These are phyloP conservation scores for Chymomyza procnemis DNA, from an alignment of 2,888 invertebrate species.

Conservation along the genomic window DNA sequence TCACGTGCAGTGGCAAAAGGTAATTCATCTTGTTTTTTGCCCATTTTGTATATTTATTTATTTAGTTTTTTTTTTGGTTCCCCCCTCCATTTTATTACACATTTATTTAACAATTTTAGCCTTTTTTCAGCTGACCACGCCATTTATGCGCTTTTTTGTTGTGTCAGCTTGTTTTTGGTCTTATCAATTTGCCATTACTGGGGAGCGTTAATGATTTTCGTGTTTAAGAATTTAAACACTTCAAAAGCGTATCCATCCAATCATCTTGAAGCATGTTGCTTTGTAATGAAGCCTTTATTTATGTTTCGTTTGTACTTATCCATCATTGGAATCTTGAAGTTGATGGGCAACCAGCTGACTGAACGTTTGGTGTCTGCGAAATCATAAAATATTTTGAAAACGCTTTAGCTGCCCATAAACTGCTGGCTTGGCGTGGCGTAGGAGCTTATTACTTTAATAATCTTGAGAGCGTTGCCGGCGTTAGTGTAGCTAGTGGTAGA, in stretches of 20 bases:
- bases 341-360: not conserved
- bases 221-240: not conserved
- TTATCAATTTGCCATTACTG: constrained; percentile 37
- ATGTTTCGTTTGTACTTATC: not conserved
- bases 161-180: not conserved
- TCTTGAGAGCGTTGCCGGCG: too few relatives aligned
- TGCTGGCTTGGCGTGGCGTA: too few relatives aligned
- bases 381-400: too few relatives aligned
- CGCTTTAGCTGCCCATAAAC: too few relatives aligned
- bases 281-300: not conserved
- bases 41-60: constrained; percentile 40
- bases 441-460: too few relatives aligned
- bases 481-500: too few relatives aligned
- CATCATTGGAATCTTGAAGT: not conserved
- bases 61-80: not conserved
- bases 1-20: constrained; percentile 73
- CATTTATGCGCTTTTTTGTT: not conserved
- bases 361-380: too few relatives aligned
- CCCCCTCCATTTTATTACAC: not conserved
- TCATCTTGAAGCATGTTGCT: not conserved
- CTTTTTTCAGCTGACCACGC: not conserved
- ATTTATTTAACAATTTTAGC: not conserved
- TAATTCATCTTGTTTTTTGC: constrained; percentile 67
- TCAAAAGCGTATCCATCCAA: not conserved
- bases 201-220: not conserved